phyloP scores from a whole-genome alignment of 2,888 invertebrate genomes.

The Tinea semifulvella region DNA sequence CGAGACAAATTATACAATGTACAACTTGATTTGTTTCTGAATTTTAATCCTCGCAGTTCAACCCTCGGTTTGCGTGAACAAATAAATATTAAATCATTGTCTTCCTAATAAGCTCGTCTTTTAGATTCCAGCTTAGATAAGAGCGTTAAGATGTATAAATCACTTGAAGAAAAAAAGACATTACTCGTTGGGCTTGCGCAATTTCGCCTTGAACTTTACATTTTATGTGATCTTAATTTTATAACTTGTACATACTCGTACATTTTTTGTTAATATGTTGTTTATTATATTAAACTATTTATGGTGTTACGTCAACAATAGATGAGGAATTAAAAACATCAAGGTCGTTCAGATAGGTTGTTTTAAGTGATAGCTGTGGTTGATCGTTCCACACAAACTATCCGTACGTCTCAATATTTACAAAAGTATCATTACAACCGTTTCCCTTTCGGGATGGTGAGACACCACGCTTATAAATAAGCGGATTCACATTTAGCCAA shows the following conservation, averaged over 20 bases:
- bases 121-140: slow-evolving; percentile 6
- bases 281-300: slow-evolving; percentile 5
- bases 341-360: too few relatives aligned
- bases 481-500: too few relatives aligned
- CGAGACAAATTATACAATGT: too few relatives aligned
- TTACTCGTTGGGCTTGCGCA: slow-evolving; percentile 10
- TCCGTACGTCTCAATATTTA: too few relatives aligned
- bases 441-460: too few relatives aligned
- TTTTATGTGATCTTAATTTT: slow-evolving; percentile 2
- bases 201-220: slow-evolving; percentile 11
- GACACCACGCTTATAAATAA: too few relatives aligned
- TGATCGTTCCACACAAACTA: too few relatives aligned
- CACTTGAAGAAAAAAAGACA: slow-evolving; percentile 13
- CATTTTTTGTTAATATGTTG: slow-evolving; percentile 3
- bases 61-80: too few relatives aligned
- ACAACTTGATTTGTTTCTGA: too few relatives aligned
- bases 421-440: too few relatives aligned
- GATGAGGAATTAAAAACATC: slow-evolving; percentile 1
- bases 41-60: too few relatives aligned
- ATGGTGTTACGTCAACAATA: slow-evolving; percentile 1
- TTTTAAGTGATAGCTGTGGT: too few relatives aligned
- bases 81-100: not conserved
- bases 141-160: slow-evolving; percentile 14
- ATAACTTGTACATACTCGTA: not conserved
- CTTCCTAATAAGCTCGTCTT: not conserved